A percentile compares a stretch with the other conserved stretches of the same genome.
Evolutionary conservation across 92 coral and sea anemone genomes (phyloP).

Genomic region (Siderastrea siderea): DNA sequence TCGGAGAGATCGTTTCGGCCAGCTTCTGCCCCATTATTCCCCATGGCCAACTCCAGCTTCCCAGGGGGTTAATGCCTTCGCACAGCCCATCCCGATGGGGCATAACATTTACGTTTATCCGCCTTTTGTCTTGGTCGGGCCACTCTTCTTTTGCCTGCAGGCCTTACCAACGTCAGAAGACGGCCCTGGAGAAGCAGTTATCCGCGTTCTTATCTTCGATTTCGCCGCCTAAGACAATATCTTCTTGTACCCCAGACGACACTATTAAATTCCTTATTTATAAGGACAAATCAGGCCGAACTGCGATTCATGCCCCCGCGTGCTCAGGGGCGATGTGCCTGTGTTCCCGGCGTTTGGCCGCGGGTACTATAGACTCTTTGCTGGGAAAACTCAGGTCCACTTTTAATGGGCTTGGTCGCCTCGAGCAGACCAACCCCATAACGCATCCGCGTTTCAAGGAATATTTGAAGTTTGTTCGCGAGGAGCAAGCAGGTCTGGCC

Average conservation of each 20-base stretch:
- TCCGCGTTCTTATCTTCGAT: slow-evolving; percentile 25
- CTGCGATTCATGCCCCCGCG: slow-evolving; percentile 16
- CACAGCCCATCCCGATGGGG: slow-evolving; percentile 35
- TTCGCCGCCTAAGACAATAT: slow-evolving; percentile 2
- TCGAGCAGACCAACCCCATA: slow-evolving; percentile 5
- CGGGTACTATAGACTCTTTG: slow-evolving; percentile 46
- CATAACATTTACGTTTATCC: slow-evolving; percentile 55
- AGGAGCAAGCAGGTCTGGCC: not conserved
- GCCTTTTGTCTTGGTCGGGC: slow-evolving; percentile 38
- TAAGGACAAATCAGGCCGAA: slow-evolving; percentile 44
- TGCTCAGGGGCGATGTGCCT: slow-evolving; percentile 9
- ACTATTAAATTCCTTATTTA: slow-evolving; percentile 48
- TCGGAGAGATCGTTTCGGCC: not conserved
- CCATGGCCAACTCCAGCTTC: slow-evolving; percentile 65
- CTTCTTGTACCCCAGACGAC: slow-evolving; percentile 60
- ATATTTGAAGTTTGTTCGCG: slow-evolving; percentile 28
- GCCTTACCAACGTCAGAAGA: slow-evolving; percentile 68
- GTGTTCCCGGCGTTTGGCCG: slow-evolving; percentile 46
- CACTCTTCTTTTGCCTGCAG: slow-evolving; percentile 5
- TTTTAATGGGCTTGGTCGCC: slow-evolving; percentile 38
- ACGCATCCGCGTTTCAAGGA: slow-evolving; percentile 26
- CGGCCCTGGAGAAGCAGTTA: slow-evolving; percentile 54
- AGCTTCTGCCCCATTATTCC: slow-evolving; percentile 50
- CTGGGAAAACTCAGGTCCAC: slow-evolving; percentile 58
- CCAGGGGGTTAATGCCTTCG: slow-evolving; percentile 44